These are phyloP conservation scores for Conopomorpha cramerella DNA, from an alignment of 1,140 invertebrate species.

Conservation along the genomic window DNA sequence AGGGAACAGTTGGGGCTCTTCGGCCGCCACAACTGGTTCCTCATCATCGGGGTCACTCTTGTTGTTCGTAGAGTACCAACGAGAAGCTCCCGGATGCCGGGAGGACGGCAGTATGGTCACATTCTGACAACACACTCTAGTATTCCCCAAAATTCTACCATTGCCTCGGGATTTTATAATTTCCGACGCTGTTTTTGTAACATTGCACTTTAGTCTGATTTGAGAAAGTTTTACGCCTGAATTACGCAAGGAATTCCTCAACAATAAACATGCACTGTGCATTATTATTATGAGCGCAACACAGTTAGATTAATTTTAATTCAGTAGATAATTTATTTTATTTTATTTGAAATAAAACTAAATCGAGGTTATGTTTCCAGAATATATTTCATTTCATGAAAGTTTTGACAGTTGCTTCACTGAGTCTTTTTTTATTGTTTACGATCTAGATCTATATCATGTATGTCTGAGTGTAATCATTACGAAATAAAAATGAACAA, in stretches of 20 bases:
- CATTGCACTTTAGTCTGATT: constrained; percentile 25
- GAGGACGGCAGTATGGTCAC: constrained; percentile 2
- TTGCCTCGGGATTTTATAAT: no score
- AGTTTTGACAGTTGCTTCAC: no score
- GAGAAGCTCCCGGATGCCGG: constrained; percentile 9
- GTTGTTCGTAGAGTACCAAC: constrained; percentile 33
- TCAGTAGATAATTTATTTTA: no score
- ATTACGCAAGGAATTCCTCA: constrained; percentile 29
- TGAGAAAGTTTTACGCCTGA: no score
- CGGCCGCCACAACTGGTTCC: constrained; percentile 36
- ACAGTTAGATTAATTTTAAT: neutral
- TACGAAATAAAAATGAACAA: no score
- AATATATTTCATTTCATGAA: no score
- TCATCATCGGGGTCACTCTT: constrained; percentile 45
- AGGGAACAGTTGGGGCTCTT: constrained; percentile 36
- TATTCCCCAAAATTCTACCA: no score
- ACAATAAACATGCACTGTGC: constrained; percentile 32
- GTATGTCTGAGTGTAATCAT: no score
- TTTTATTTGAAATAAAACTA: constrained; percentile 18
- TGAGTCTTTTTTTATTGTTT: no score
- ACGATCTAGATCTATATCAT: no score
- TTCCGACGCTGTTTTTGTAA: constrained; percentile 44
- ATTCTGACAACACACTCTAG: no score
- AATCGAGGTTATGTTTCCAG: constrained; percentile 43
- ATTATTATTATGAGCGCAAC: constrained; percentile 15